Evolutionary conservation across 1,140 invertebrate species (phyloP), one percentile per base, ranked within the genome.

Genomic region (Dryas iulia): DNA sequence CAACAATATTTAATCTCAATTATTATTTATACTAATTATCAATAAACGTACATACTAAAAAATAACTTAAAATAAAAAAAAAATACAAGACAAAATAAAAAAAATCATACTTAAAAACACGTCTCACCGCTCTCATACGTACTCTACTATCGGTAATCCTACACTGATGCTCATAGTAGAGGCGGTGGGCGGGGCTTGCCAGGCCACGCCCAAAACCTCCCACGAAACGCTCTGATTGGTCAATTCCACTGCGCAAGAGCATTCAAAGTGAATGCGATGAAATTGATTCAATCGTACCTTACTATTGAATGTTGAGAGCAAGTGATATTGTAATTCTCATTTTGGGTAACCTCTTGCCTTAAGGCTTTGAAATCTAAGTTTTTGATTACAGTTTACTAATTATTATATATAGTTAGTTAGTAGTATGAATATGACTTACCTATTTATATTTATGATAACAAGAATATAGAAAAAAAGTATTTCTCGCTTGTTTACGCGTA

Each of bases 111-210:
- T 54, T 54, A 23, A 3, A 31, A 64, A 56, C 52, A 33, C 53
- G 21, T 53, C 57, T 39, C 59, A 24, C 28, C 33, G 25, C 24
- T 23, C 60, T 28, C 59, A 57, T 47, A 33, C 18, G 54, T 28
- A 47, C 63, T 14, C 73, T 80, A 82, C 77, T 84, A 81, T 84
- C 81, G 73, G 81, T 83, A 83, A 84, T 82, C 72, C 77, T 74
- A 84, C 60, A 53, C 67, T 78, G 71, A 74, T 78, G 80, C 71
- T 77, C 64, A 66, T 76, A 58, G 64, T 63, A 67, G 72, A 73
- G 84, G 84, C 83, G 84, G 77, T 76, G 70, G 86, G 83, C 59
- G 81, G 67, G 21, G 26, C 25, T 26, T 30, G 7, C 7, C 2
- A 3, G 26, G 7, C 64, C 68, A 63, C 72, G 81, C 62, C 81